These are phyloP conservation scores for Pimpla rufipes DNA, from an alignment of 2,888 invertebrate genomes.

Conservation along the genomic window DNA sequence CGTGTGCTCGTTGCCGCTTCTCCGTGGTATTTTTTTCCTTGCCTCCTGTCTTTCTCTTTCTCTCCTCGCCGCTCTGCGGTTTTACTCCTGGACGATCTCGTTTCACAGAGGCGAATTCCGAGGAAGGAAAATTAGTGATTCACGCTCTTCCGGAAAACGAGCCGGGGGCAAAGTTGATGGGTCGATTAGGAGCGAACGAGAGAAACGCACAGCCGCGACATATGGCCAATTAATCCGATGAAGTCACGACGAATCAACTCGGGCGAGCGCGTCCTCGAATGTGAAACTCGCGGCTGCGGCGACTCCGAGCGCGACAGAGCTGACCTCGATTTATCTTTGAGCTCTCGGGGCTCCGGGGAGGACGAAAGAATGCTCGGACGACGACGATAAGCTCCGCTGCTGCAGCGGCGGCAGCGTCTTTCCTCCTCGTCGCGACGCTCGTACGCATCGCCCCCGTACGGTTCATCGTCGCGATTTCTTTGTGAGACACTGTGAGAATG, in stretches of 20 bases:
- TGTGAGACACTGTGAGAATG: slow-evolving; percentile 28
- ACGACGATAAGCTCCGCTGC: slow-evolving; percentile 50
- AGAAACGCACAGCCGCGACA: slow-evolving; percentile 23
- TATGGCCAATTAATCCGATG: slow-evolving; percentile 64
- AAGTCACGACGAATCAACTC: slow-evolving; percentile 56
- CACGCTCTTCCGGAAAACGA: slow-evolving; percentile 5
- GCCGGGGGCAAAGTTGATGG: neutral
- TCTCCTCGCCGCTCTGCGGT: neutral
- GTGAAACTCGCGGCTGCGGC: slow-evolving; percentile 65
- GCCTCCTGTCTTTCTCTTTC: neutral
- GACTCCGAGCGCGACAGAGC: slow-evolving; percentile 52
- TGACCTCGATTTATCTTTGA: slow-evolving; percentile 68
- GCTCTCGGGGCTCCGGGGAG: slow-evolving; percentile 30
- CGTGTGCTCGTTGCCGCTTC: neutral
- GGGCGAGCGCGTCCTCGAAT: slow-evolving; percentile 59
- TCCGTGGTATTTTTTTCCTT: slow-evolving; percentile 30
- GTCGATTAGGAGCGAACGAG: neutral
- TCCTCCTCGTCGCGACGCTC: slow-evolving; percentile 13
- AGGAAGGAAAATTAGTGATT: slow-evolving; percentile 31
- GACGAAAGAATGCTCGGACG: slow-evolving; percentile 23
- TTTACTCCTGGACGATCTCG: neutral
- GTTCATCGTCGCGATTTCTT: slow-evolving; percentile 25
- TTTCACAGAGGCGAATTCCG: neutral
- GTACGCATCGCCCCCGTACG: slow-evolving; percentile 21
- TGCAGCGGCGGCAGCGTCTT: slow-evolving; percentile 34